Evolutionary conservation across 1,140 invertebrate species (phyloP).

Genomic region (Euura lappo): DNA sequence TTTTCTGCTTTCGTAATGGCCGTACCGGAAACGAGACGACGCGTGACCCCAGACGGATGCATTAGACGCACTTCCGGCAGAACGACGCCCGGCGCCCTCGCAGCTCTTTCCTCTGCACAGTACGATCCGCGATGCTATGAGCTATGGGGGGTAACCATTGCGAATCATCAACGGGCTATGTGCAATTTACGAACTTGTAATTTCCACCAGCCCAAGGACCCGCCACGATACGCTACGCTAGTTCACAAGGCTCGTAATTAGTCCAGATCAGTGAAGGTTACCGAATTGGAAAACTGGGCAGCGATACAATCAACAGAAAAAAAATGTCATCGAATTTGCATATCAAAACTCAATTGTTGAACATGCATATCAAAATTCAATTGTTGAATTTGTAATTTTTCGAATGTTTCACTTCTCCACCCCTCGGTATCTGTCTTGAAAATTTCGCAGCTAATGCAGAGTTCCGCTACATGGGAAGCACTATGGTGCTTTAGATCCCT

Average conservation of each 20-base stretch:
- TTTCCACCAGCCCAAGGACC: no score
- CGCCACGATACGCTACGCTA: no score
- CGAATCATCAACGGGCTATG: neutral
- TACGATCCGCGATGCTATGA: neutral
- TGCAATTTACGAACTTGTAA: no score
- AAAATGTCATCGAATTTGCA: no score
- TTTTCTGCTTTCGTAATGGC: constrained; percentile 56
- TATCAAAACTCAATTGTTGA: no score
- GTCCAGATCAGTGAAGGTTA: no score
- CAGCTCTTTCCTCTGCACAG: no score
- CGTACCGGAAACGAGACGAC: constrained; percentile 56
- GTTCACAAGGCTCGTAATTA: no score
- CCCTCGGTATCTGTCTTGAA: constrained; percentile 4
- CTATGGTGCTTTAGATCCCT: constrained; percentile 4
- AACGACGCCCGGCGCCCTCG: constrained; percentile 51
- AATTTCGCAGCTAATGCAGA: neutral
- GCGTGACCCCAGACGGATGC: constrained; percentile 62
- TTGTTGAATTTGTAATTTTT: no score
- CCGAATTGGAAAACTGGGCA: no score
- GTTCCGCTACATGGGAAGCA: constrained; percentile 1
- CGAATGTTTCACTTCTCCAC: neutral
- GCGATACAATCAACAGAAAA: no score
- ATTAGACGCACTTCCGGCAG: constrained; percentile 62
- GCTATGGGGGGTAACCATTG: neutral
- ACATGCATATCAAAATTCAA: no score